A percentile compares a stretch with the other conserved stretches of the same genome.
phyloP scores from a whole-genome alignment of 2,113 vertebrate species.

The Thinocorus orbignyianus region DNA sequence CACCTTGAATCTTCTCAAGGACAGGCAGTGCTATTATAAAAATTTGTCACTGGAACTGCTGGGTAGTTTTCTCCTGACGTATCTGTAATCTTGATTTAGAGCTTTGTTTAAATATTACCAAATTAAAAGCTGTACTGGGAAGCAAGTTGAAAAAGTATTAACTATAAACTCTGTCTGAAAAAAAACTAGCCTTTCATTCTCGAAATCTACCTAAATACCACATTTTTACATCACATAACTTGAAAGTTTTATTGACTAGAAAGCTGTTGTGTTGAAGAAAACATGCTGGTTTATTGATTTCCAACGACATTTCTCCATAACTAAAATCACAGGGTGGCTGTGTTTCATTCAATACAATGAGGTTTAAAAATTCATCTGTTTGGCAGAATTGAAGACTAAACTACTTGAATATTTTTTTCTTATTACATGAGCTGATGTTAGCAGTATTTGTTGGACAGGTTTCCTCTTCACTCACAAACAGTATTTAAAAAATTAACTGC shows the following conservation, averaged over 20 bases:
- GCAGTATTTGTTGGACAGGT: neutral
- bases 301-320: constrained; percentile 4
- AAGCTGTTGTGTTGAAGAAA: constrained; percentile 15
- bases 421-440: neutral
- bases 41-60: neutral
- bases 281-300: constrained; percentile 47
- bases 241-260: constrained; percentile 44
- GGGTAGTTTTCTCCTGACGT: neutral
- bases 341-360: constrained; percentile 25
- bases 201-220: constrained; percentile 37
- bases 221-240: constrained; percentile 23
- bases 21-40: neutral
- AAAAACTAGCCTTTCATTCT: neutral
- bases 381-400: neutral
- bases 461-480: neutral
- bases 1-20: neutral
- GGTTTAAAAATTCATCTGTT: constrained; percentile 26
- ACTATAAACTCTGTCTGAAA: neutral
- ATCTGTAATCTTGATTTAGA: neutral
- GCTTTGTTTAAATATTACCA: neutral
- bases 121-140: constrained; percentile 3
- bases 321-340: neutral
- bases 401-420: neutral
- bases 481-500: neutral
- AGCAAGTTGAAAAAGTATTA: neutral